These are phyloP conservation scores for Cricetomys ansorgei DNA, from an alignment of 2,113 vertebrate genomes.

Conservation along the genomic window DNA sequence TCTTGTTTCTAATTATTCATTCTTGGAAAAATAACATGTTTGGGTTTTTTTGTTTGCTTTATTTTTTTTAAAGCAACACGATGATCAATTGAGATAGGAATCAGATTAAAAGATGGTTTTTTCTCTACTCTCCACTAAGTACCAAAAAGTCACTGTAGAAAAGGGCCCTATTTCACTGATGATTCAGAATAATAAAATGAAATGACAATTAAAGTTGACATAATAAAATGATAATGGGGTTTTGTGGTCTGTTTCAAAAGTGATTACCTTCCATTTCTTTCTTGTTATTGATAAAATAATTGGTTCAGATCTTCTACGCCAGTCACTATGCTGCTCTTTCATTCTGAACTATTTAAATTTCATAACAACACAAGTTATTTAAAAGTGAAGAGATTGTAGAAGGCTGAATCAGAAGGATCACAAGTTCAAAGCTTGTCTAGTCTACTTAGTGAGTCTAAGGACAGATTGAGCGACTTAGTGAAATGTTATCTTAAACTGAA, in stretches of 20 bases:
- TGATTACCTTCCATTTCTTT: background rate
- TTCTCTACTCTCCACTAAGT: background rate
- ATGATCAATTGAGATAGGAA: background rate
- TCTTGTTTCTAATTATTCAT: background rate
- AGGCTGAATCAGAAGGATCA: background rate
- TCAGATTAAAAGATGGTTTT: constrained; percentile 24
- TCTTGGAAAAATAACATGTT: background rate
- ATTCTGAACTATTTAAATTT: background rate
- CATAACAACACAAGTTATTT: background rate
- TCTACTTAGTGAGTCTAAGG: background rate
- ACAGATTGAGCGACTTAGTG: background rate
- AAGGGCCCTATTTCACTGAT: background rate
- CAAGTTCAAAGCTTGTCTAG: background rate
- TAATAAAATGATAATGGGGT: background rate
- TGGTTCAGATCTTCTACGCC: background rate
- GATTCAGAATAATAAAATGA: background rate
- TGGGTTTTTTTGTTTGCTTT: too few species aligned
- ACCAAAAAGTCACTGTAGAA: background rate
- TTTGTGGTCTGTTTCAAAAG: constrained; percentile 22
- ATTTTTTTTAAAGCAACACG: background rate
- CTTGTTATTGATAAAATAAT: background rate
- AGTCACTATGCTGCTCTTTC: background rate
- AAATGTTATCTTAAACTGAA: background rate
- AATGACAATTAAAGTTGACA: background rate
- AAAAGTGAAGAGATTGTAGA: background rate